A percentile compares a stretch with the other conserved stretches of the same genome.
Conservation (phyloP, 2,797 vertebrate genomes). For the Smutsia gigantea region DNA sequence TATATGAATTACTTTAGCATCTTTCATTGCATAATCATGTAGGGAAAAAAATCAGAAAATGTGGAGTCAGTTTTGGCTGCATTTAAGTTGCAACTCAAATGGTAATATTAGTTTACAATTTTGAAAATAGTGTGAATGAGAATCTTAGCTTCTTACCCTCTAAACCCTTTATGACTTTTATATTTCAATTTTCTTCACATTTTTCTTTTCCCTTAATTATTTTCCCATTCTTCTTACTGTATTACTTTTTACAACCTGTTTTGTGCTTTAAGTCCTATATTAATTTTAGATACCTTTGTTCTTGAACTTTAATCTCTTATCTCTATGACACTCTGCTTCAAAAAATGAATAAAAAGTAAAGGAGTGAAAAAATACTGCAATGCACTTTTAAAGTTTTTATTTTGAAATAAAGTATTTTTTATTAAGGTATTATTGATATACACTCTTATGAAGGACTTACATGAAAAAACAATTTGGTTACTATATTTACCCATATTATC, state of each 20-base stretch:
- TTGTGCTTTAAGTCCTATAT: not conserved
- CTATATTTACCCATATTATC: too few species aligned
- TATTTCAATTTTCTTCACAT: not conserved
- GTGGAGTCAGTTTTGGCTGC: not conserved
- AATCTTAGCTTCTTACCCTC: not conserved
- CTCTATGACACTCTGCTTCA: not conserved
- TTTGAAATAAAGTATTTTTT: not conserved
- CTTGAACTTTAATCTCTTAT: not conserved
- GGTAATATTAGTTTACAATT: not conserved
- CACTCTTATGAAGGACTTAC: too few species aligned
- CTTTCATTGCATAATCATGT: constrained; percentile 23
- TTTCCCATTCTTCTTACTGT: not conserved
- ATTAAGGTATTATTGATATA: too few species aligned
- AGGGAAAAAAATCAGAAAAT: not conserved
- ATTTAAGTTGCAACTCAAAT: not conserved
- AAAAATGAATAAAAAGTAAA: not conserved
- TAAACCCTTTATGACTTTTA: not conserved
- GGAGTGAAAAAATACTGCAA: not conserved
- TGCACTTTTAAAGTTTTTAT: not conserved
- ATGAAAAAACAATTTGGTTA: too few species aligned
- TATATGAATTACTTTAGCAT: constrained; percentile 58
- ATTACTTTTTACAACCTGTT: not conserved
- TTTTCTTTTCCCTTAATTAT: not conserved
- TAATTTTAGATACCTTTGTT: not conserved
- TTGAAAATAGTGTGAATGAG: not conserved